Evolutionary conservation across 1,140 invertebrate species (phyloP), one percentile per base, ranked within the genome.

Genomic region (Eufriesea mexicana): DNA sequence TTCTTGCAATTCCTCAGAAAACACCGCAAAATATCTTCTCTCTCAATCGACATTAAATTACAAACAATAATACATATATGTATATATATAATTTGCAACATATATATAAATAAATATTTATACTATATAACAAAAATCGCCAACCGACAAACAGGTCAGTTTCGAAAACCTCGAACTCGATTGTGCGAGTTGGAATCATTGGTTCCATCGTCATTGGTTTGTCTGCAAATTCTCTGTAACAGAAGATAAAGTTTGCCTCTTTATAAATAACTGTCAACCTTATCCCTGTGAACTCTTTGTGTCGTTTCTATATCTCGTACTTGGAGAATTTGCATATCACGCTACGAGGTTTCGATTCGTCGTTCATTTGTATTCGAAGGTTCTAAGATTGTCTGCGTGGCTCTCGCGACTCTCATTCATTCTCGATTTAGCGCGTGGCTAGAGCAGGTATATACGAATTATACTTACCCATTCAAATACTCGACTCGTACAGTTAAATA

Each of bases 61-160:
- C 68, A 66, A 86, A 86, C 75, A 83, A 87, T 83, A 83, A 67
- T 87, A 87, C 57, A 51, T 80, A 68, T 66, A 66, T 85, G 51
- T 80, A 85, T 79, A 82, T 80, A 85, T 82, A 82, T 78, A 81
- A 73, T 28, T 81, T 81, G 61, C 51, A 75, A 87, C 73, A 71
- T 75, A 71, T 87, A 77, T 85, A 84, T 84, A 85, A 85, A 89
- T 85, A 88, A 81, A 85, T 79, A 85, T 85, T 87, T 87, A 82
- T 87, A 87, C 64, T 87, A 86, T 74, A 86, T 76, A 81, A 81
- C 72, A 81, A 81, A 81, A 66, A 55, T 7, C 20, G 79, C 35
- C 35, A 35, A 20, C 25, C 42, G 51, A 18, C 35, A 59, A 18
- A 9, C 2, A 4, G 59, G 20, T n/a, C 23, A 42, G 55, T 54